phyloP scores from a whole-genome alignment of 2,888 invertebrate genomes.

The Ashinkailepas kermadecensis region DNA sequence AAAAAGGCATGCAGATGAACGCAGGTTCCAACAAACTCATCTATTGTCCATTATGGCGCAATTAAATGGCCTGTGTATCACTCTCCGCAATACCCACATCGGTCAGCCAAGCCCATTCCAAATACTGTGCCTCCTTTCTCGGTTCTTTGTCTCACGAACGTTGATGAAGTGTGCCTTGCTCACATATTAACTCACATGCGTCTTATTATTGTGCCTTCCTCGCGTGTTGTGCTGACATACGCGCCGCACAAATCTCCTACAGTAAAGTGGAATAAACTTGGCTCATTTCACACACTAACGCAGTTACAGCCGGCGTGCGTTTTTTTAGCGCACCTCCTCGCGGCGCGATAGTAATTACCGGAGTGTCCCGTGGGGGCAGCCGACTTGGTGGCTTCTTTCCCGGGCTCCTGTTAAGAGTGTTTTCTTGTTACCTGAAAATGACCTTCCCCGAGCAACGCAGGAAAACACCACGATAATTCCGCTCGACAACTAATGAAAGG shows the following conservation, averaged over 20 bases:
- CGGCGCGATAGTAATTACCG: not conserved
- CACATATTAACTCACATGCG: not conserved
- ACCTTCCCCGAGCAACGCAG: not conserved
- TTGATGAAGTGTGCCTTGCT: too few species aligned
- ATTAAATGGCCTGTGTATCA: too few species aligned
- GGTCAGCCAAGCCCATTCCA: too few species aligned
- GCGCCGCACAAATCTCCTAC: not conserved
- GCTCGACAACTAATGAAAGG: not conserved
- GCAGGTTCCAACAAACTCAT: too few species aligned
- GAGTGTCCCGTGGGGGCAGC: not conserved
- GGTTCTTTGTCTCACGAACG: too few species aligned
- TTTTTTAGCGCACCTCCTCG: not conserved
- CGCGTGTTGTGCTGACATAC: not conserved
- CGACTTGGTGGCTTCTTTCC: not conserved
- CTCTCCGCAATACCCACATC: too few species aligned
- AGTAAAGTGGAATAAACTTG: not conserved
- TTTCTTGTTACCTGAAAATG: constrained; percentile 17
- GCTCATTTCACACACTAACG: not conserved
- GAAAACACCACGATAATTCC: not conserved
- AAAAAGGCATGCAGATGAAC: too few species aligned
- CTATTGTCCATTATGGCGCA: too few species aligned
- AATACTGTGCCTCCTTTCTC: too few species aligned
- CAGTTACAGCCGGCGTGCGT: not conserved
- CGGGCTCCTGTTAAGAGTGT: not conserved
- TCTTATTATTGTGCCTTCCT: not conserved